Percentiles rank a stretch among this genome's conserved stretches.
Evolutionary conservation across 2,113 vertebrate genomes (phyloP).

Genomic region (Boulengeromyrus knoepffleri): DNA sequence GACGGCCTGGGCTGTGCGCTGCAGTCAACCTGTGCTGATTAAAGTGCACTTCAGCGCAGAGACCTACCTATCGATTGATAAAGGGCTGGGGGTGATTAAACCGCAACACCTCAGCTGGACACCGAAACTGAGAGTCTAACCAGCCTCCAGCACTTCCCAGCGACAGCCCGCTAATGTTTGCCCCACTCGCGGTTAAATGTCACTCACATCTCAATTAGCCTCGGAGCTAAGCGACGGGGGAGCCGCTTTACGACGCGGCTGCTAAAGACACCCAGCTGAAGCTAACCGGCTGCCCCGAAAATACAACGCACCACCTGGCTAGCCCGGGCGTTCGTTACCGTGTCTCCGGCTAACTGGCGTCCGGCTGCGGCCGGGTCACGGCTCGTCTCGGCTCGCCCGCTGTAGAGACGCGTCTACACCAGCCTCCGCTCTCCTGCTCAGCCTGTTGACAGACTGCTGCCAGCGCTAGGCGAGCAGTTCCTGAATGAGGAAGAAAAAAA

Average conservation of each 20-base stretch:
- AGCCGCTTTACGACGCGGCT: not conserved
- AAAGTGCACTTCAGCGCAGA: not conserved
- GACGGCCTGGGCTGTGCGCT: not conserved
- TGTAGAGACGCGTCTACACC: not conserved
- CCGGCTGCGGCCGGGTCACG: not conserved
- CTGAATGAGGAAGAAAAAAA: conserved; percentile 33
- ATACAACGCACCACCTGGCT: not conserved
- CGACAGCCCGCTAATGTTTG: not conserved
- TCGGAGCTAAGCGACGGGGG: not conserved
- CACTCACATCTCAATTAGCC: not conserved
- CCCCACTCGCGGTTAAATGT: not conserved
- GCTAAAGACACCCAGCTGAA: not conserved
- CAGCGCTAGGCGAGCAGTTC: conserved; percentile 39
- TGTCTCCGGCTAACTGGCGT: not conserved
- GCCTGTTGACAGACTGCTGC: conserved; percentile 52
- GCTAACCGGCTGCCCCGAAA: not conserved
- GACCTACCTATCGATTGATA: not conserved
- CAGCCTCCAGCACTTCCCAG: not conserved
- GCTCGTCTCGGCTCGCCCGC: not conserved
- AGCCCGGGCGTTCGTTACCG: not conserved
- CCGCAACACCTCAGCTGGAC: not conserved
- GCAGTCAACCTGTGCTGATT: not conserved
- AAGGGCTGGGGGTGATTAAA: not conserved
- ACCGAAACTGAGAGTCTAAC: not conserved
- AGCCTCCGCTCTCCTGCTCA: conserved; percentile 14